Conservation (phyloP, 2,888 invertebrate species). For the Mimas tiliae region DNA sequence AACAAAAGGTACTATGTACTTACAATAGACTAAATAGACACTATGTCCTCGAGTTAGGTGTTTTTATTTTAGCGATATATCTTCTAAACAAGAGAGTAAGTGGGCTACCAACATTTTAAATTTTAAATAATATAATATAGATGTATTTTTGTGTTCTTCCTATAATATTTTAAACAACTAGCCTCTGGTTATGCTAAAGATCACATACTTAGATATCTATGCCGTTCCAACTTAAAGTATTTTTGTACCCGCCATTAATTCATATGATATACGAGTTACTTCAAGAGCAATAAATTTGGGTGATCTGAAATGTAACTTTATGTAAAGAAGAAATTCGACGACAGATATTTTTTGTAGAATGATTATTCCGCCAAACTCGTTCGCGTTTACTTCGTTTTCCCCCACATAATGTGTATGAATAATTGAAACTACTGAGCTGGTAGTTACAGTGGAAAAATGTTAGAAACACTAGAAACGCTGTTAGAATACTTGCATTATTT, state of each 20-base stretch:
- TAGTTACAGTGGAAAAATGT: background rate
- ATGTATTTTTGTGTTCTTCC: no score
- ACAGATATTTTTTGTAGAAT: no score
- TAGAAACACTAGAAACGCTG: constrained; percentile 4
- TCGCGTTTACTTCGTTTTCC: background rate
- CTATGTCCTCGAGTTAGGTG: no score
- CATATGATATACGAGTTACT: background rate
- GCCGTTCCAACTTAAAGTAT: background rate
- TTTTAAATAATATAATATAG: no score
- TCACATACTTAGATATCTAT: no score
- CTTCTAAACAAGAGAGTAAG: no score
- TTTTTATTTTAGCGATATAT: no score
- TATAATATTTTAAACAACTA: no score
- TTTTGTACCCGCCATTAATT: background rate
- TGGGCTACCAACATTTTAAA: no score
- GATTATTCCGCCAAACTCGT: background rate
- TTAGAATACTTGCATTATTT: constrained; percentile 8
- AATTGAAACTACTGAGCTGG: background rate
- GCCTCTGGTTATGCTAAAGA: no score
- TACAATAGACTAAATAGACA: no score
- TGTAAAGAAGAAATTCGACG: background rate
- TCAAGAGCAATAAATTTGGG: background rate
- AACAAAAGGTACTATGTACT: no score
- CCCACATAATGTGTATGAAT: background rate
- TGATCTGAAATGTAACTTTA: background rate